phyloP scores from a whole-genome alignment of 2,888 invertebrate genomes.

The Agrotis puta region DNA sequence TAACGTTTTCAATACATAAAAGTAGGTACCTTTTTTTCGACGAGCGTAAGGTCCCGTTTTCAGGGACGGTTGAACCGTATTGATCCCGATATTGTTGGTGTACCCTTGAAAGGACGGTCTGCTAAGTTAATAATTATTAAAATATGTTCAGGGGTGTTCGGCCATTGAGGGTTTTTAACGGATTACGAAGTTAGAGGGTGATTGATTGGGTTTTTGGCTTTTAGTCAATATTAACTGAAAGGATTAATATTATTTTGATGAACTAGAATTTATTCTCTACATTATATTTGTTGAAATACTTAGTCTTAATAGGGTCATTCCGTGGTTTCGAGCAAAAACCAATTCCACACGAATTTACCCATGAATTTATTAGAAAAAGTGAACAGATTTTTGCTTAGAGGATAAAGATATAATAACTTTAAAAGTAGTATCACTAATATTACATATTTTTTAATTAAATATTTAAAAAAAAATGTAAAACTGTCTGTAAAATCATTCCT shows the following conservation, averaged over 20 bases:
- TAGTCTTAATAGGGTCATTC: too few species aligned
- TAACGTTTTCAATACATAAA: neutral
- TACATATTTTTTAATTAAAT: too few species aligned
- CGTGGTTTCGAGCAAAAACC: too few species aligned
- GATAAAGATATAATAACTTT: too few species aligned
- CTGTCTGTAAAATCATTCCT: too few species aligned
- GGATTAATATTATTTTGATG: neutral
- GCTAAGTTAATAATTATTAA: slow-evolving; percentile 54
- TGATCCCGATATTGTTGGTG: slow-evolving; percentile 58
- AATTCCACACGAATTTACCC: too few species aligned
- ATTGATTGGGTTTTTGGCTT: slow-evolving; percentile 16
- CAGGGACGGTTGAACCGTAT: slow-evolving; percentile 67
- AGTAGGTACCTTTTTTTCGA: slow-evolving; percentile 38
- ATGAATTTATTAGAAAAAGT: too few species aligned
- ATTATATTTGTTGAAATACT: neutral
- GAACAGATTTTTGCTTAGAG: too few species aligned
- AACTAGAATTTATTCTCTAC: neutral
- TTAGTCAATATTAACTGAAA: neutral
- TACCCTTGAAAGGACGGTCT: slow-evolving; percentile 31
- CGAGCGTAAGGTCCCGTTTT: slow-evolving; percentile 20
- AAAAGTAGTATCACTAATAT: too few species aligned
- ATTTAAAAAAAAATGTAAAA: too few species aligned
- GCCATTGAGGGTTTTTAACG: slow-evolving; percentile 18
- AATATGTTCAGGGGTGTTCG: slow-evolving; percentile 30
- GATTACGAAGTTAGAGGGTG: slow-evolving; percentile 26